phyloP scores from a whole-genome alignment of 2,797 vertebrate species.

The Acestrorhynchus altus region DNA sequence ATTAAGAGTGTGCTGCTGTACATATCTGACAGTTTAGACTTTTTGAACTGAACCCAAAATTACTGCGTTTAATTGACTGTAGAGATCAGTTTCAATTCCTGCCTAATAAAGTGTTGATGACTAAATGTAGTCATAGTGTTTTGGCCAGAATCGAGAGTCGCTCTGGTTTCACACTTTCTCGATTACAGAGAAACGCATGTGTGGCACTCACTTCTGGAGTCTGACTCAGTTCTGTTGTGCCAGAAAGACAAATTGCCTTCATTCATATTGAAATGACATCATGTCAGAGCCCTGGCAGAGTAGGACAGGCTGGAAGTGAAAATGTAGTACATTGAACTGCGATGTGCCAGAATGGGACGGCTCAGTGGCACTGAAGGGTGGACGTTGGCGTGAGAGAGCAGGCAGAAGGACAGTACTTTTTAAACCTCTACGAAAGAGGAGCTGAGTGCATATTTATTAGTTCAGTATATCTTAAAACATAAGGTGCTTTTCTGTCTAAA shows the following conservation, averaged over 20 bases:
- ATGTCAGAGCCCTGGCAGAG: slow-evolving; percentile 30
- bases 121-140: neutral
- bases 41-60: too few species aligned
- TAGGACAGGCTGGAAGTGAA: slow-evolving; percentile 26
- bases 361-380: slow-evolving; percentile 10
- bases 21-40: too few species aligned
- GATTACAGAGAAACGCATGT: slow-evolving; percentile 12
- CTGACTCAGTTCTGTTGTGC: slow-evolving; percentile 11
- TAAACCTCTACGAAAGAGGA: neutral
- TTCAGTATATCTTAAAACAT: neutral
- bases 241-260: slow-evolving; percentile 31
- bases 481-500: neutral
- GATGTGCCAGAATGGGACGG: slow-evolving; percentile 16
- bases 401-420: neutral
- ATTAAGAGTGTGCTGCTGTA: too few species aligned
- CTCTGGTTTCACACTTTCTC: slow-evolving; percentile 31
- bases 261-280: slow-evolving; percentile 32
- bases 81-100: neutral
- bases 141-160: neutral
- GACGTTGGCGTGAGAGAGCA: neutral
- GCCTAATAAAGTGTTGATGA: neutral
- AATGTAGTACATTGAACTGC: slow-evolving; percentile 14
- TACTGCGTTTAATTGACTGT: too few species aligned
- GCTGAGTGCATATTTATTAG: neutral
- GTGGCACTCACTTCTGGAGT: neutral